Evolutionary conservation across 2,888 invertebrate genomes (phyloP).

Genomic region (Liposcelis brunnea): DNA sequence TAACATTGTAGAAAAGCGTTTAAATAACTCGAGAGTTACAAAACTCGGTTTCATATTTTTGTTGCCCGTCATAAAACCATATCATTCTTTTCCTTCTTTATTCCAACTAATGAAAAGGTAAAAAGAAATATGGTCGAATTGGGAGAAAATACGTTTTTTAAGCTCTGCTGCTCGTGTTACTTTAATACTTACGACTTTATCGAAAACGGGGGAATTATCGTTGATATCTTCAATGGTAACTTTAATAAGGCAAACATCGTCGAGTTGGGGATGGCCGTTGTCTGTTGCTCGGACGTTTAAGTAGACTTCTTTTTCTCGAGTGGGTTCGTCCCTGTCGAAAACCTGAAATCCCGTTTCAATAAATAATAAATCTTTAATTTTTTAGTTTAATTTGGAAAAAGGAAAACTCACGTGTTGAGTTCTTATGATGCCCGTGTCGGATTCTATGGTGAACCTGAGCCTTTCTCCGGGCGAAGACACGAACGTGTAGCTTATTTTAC

Average conservation of each 20-base stretch:
- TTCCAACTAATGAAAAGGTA: too few relatives aligned
- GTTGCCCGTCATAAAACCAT: too few relatives aligned
- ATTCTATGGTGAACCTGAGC: constrained; percentile 62
- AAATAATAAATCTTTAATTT: too few relatives aligned
- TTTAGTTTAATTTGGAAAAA: constrained; percentile 6
- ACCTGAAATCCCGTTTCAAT: constrained; percentile 34
- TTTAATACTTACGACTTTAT: constrained; percentile 49
- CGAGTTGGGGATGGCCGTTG: constrained; percentile 75
- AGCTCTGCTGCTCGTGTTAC: too few relatives aligned
- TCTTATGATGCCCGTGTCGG: constrained; percentile 53
- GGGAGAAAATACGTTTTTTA: too few relatives aligned
- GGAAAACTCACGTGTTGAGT: constrained; percentile 42
- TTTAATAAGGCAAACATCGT: constrained; percentile 86
- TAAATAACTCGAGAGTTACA: too few relatives aligned
- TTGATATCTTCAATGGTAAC: constrained; percentile 83
- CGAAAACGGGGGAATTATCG: constrained; percentile 71
- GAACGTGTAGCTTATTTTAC: constrained; percentile 66
- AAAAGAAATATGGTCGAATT: too few relatives aligned
- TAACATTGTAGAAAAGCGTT: too few relatives aligned
- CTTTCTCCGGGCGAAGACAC: constrained; percentile 56
- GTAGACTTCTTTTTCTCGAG: constrained; percentile 57
- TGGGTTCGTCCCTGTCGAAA: constrained; percentile 82
- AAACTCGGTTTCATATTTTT: too few relatives aligned
- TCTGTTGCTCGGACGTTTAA: constrained; percentile 84
- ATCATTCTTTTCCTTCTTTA: too few relatives aligned